These are phyloP conservation scores for Hippocampus barbouri DNA, from an alignment of 2,113 vertebrate species.

Conservation along the genomic window DNA sequence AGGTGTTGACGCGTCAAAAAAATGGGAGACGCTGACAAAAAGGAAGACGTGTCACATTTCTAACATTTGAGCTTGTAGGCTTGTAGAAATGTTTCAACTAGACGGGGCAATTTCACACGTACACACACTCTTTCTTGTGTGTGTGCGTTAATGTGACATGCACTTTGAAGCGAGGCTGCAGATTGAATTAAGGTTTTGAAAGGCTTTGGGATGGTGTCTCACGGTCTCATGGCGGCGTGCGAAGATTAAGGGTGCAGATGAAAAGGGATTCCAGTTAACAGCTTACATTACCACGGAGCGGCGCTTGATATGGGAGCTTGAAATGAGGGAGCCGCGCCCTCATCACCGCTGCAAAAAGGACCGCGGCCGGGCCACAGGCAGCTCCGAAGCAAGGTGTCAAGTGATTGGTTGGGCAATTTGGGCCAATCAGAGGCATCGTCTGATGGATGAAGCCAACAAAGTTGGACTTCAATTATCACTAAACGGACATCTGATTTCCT, in stretches of 20 bases:
- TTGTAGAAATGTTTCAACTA: not conserved
- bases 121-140: not conserved
- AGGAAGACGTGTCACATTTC: not conserved
- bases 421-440: slow-evolving; percentile 13
- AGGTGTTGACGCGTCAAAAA: not conserved
- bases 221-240: slow-evolving; percentile 59
- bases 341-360: slow-evolving; percentile 42
- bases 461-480: slow-evolving; percentile 62
- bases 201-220: slow-evolving; percentile 58
- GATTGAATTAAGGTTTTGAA: slow-evolving; percentile 70
- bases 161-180: slow-evolving; percentile 65
- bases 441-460: slow-evolving; percentile 59
- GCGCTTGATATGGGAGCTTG: slow-evolving; percentile 51
- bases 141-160: slow-evolving; percentile 29
- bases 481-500: slow-evolving; percentile 70
- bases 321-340: slow-evolving; percentile 52
- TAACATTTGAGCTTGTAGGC: not conserved
- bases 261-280: slow-evolving; percentile 67
- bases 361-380: slow-evolving; percentile 30
- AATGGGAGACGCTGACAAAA: not conserved
- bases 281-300: slow-evolving; percentile 43
- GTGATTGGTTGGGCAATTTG: slow-evolving; percentile 37
- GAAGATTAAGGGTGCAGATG: slow-evolving; percentile 64
- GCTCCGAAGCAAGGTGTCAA: slow-evolving; percentile 37
- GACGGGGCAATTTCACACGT: not conserved